These are phyloP conservation scores for Limosa lapponica DNA, from an alignment of 2,797 vertebrate species.

Conservation along the genomic window DNA sequence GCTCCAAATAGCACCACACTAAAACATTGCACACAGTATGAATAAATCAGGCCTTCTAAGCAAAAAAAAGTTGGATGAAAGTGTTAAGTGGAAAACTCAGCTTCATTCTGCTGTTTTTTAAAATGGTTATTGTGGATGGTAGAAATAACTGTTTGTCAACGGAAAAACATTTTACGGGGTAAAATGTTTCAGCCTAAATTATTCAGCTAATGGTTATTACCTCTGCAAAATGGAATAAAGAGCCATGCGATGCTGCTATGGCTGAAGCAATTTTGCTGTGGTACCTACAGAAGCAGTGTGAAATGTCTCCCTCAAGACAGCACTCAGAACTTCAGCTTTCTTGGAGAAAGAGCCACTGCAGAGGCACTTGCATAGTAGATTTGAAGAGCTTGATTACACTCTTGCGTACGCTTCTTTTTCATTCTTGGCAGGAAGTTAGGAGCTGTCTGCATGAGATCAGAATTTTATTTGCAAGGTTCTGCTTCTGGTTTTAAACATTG, in stretches of 20 bases:
- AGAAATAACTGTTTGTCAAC: slow-evolving; percentile 54
- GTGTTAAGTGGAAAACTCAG: neutral
- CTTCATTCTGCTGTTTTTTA: neutral
- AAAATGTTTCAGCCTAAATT: slow-evolving; percentile 47
- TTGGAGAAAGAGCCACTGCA: neutral
- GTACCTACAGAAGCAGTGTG: neutral
- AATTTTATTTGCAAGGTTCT: neutral
- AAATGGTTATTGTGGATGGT: neutral
- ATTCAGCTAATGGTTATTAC: slow-evolving; percentile 60
- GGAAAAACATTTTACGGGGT: neutral
- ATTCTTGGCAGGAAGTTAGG: slow-evolving; percentile 1
- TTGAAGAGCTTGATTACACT: neutral
- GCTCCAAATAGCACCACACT: neutral
- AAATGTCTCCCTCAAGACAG: slow-evolving; percentile 50
- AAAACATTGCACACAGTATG: neutral
- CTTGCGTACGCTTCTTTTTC: neutral
- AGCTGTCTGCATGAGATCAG: neutral
- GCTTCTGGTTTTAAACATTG: neutral
- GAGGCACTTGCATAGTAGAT: neutral
- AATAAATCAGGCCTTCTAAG: neutral
- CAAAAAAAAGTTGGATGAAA: neutral
- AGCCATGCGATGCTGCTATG: neutral
- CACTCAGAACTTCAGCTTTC: neutral
- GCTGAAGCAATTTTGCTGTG: neutral
- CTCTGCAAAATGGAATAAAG: neutral